phyloP scores from a whole-genome alignment of 2,888 invertebrate genomes.

The Tachina fera region DNA sequence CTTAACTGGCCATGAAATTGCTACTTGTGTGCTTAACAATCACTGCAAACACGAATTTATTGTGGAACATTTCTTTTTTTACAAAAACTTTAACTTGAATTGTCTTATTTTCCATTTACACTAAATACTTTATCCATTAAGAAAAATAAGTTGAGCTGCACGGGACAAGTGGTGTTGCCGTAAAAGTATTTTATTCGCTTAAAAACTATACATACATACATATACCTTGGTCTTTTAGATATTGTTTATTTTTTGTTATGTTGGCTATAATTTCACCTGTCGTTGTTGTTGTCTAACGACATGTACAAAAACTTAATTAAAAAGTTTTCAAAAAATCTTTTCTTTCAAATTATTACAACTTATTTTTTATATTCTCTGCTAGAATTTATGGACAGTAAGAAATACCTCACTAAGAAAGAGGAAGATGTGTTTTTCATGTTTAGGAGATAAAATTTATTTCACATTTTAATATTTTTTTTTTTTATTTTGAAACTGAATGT shows the following conservation, averaged over 20 bases:
- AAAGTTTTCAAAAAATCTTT: conserved; percentile 74
- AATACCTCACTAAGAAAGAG: neutral
- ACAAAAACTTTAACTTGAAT: conserved; percentile 50
- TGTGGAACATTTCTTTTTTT: conserved; percentile 8
- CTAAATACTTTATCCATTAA: conserved; percentile 15
- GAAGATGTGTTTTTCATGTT: neutral
- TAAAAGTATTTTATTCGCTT: conserved; percentile 45
- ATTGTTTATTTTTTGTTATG: conserved; percentile 21
- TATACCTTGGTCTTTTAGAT: conserved; percentile 12
- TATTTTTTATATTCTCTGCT: conserved; percentile 38
- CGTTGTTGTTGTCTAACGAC: conserved; percentile 73
- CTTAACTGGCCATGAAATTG: conserved; percentile 17
- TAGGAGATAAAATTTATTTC: neutral
- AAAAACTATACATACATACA: conserved; percentile 29
- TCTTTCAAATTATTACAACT: conserved; percentile 69
- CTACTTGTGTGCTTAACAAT: conserved; percentile 10
- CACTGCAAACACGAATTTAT: conserved; percentile 25
- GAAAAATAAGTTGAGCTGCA: conserved; percentile 19
- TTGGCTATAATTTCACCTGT: conserved; percentile 60
- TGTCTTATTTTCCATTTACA: conserved; percentile 22
- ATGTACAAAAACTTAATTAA: conserved; percentile 78
- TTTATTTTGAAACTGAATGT: neutral
- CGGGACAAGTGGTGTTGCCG: conserved; percentile 44
- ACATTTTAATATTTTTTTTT: no score
- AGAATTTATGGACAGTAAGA: conserved; percentile 10